Evolutionary conservation across 2,113 vertebrate species (phyloP).

Genomic region (Chloropsis hardwickii): DNA sequence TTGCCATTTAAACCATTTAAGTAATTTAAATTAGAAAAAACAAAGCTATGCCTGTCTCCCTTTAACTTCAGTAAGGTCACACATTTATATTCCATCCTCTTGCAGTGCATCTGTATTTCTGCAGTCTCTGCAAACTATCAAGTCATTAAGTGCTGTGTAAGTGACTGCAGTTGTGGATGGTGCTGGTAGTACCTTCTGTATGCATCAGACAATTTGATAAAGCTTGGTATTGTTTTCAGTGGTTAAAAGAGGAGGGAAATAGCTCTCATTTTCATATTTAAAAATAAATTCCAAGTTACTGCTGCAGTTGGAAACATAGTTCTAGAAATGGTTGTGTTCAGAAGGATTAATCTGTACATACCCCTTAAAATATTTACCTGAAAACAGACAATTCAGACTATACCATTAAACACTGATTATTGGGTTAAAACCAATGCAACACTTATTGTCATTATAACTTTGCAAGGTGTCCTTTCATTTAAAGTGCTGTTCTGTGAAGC

Average conservation of each 20-base stretch:
- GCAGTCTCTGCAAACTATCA: not conserved
- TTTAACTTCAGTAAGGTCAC: not conserved
- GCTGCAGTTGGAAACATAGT: not conserved
- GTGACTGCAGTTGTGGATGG: not conserved
- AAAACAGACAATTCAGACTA: not conserved
- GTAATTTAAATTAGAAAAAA: not conserved
- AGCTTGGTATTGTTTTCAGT: not conserved
- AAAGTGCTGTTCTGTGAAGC: not conserved
- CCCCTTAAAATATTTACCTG: not conserved
- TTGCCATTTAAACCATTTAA: slow-evolving; percentile 31
- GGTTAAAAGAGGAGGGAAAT: not conserved
- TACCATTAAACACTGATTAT: fast-evolving
- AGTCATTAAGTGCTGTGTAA: not conserved
- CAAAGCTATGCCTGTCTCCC: not conserved
- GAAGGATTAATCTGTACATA: not conserved
- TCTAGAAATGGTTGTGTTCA: not conserved
- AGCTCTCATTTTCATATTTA: not conserved
- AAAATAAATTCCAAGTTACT: not conserved
- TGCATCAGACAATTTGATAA: not conserved
- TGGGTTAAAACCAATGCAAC: not conserved
- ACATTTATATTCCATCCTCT: not conserved
- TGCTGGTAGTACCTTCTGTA: not conserved
- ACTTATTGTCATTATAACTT: not conserved
- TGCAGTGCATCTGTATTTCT: not conserved
- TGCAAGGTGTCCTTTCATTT: not conserved